These are phyloP conservation scores for Acronicta aceris DNA, from an alignment of 2,888 invertebrate species.

Conservation along the genomic window DNA sequence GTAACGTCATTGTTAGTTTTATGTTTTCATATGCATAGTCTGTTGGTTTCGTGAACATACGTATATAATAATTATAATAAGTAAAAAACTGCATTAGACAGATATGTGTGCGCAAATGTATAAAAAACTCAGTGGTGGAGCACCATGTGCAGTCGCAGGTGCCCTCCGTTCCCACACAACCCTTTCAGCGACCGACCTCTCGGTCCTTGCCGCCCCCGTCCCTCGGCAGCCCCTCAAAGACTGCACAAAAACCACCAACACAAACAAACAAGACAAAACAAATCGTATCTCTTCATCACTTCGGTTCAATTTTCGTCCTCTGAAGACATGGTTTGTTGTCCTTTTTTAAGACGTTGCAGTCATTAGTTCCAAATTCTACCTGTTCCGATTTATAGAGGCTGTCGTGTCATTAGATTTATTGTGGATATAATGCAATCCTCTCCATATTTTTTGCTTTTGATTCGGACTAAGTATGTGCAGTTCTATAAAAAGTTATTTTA, in stretches of 20 bases:
- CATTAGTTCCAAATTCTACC: constrained; percentile 87
- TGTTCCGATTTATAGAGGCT: constrained; percentile 88
- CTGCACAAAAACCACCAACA: constrained; percentile 72
- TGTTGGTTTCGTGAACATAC: constrained; percentile 50
- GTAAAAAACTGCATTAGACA: constrained; percentile 86
- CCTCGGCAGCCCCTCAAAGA: constrained; percentile 69
- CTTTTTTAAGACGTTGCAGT: constrained; percentile 57
- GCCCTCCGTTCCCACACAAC: constrained; percentile 90
- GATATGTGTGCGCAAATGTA: constrained; percentile 84
- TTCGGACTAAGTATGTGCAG: constrained; percentile 69
- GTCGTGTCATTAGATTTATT: constrained; percentile 89
- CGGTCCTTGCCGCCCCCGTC: constrained; percentile 65
- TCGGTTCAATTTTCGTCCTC: constrained; percentile 37
- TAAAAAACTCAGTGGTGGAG: constrained; percentile 83
- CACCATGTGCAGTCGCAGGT: constrained; percentile 89
- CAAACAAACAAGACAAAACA: constrained; percentile 51
- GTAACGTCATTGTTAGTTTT: constrained; percentile 54
- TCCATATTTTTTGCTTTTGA: constrained; percentile 78
- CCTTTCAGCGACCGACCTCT: constrained; percentile 85
- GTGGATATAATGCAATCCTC: constrained; percentile 87
- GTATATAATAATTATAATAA: constrained; percentile 70
- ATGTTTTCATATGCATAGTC: constrained; percentile 19
- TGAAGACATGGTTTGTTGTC: constrained; percentile 48
- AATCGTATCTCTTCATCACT: constrained; percentile 25
- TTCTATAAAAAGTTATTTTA: constrained; percentile 48